Base-by-base conservation (phyloP, 2,797 vertebrate genomes). In the Scyliorhinus canicula region DNA sequence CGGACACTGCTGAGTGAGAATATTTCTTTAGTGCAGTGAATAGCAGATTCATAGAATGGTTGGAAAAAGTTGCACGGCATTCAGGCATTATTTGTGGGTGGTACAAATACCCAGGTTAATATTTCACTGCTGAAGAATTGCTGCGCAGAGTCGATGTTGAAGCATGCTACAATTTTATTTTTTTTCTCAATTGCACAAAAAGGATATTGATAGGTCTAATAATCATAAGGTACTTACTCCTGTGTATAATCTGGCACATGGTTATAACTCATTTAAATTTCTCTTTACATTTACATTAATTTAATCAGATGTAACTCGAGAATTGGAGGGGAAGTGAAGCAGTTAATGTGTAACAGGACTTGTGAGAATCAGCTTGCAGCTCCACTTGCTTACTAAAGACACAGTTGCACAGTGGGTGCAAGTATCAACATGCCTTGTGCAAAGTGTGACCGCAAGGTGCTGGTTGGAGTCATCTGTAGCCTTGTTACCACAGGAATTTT, bases 331-430 rank as follows among this genome's bases (percentile, higher is more conserved):
- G 55, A 60, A 90, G 21, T 50, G 93, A 31, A 16, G 24, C n/a
- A 69, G 93, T 94, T 94, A 94, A 94, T 94, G 63, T 69, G 11
- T 94, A 94, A 94, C 74, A 82, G 31, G 95, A 82, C 57, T 9
- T 28, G 44, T 31, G 55, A 95, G 47, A 86, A 44, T 69, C 44
- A 40, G 57, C 40, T 88, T 86, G 85, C n/a, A 47, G 86, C 35
- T 65, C 26, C 60, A 31, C 24, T 47, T 40, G 35, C 44, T 69
- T 52, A 57, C 84, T 57, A 55, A 52, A 74, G 52, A 95, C 71
- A 14, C 44, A 31, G 63, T 94, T 47, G 26, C n/a, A 57, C 67
- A 82, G 35, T 55, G 71, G 3, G 40, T 9, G 28, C 63, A 50
- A 69, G 63, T 55, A 57, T 85, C 95, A 85, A 95, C 55, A 85